Evolutionary conservation across 2,797 vertebrate genomes (phyloP).

Genomic region (Spinus pinus): DNA sequence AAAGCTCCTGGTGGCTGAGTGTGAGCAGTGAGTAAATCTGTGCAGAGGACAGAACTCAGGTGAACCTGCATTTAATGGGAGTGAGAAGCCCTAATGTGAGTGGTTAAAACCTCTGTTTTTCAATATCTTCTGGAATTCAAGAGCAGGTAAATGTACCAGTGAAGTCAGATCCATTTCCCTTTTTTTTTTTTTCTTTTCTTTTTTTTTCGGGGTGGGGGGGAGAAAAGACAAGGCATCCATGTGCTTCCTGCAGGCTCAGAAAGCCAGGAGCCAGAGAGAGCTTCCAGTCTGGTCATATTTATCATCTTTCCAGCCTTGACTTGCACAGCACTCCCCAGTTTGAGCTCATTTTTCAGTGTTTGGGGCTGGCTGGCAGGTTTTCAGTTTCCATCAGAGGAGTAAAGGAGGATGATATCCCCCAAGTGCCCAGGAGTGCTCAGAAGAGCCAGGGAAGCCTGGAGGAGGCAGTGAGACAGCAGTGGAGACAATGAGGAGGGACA

Average conservation of each 20-base stretch:
- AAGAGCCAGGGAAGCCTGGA: background rate
- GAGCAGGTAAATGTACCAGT: background rate
- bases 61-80: background rate
- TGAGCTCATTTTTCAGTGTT: constrained; percentile 26
- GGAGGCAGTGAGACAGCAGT: background rate
- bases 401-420: background rate
- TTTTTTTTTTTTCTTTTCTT: no score
- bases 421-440: background rate
- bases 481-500: background rate
- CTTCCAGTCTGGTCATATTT: background rate
- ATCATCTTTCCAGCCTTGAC: background rate
- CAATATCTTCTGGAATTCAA: background rate
- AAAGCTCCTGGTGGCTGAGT: background rate
- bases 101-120: background rate
- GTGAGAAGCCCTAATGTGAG: background rate
- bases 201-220: rapidly evolving
- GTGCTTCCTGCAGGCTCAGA: background rate
- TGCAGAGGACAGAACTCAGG: background rate
- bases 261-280: background rate
- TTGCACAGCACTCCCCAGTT: background rate
- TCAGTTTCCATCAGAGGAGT: background rate
- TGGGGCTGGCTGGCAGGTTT: constrained; percentile 34
- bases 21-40: background rate
- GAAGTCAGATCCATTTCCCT: background rate
- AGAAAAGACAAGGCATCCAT: background rate